A percentile compares a stretch with the other conserved stretches of the same genome.
phyloP scores from a whole-genome alignment of 2,113 vertebrate species.

The Actenoides hombroni region DNA sequence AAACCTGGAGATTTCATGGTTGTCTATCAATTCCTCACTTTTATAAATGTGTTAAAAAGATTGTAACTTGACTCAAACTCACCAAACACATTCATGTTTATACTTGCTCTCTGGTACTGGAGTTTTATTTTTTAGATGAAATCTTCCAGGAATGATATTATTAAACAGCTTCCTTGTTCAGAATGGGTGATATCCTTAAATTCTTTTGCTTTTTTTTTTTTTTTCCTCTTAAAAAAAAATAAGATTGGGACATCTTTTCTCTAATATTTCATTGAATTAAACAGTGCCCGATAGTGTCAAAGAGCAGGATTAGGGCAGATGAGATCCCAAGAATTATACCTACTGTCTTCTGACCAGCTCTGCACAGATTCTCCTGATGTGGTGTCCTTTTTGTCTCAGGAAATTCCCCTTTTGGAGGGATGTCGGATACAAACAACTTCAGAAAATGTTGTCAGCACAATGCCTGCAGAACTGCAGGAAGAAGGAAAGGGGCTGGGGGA shows the following conservation, averaged over 20 bases:
- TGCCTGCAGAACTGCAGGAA: background rate
- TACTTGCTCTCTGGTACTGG: background rate
- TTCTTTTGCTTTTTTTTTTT: background rate
- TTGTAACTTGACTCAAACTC: background rate
- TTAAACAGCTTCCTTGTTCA: background rate
- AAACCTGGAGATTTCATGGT: background rate
- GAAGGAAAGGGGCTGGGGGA: background rate
- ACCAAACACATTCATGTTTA: background rate
- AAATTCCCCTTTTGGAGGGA: background rate
- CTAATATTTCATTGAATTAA: background rate
- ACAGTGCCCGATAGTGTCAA: background rate
- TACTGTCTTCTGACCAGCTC: background rate
- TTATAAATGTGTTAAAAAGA: background rate
- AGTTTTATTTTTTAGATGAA: background rate
- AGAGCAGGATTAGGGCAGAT: background rate
- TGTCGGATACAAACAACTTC: background rate
- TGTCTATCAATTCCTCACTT: background rate
- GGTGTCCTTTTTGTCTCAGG: background rate
- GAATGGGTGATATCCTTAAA: background rate
- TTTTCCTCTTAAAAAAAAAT: background rate
- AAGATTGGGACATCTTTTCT: background rate
- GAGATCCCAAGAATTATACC: background rate
- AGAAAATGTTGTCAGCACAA: slow-evolving; percentile 17
- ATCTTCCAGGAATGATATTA: background rate
- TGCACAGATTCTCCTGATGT: background rate